A percentile compares a stretch with the other conserved stretches of the same genome.
Evolutionary conservation across 2,113 vertebrate genomes (phyloP).

Genomic region (Suricata suricatta): DNA sequence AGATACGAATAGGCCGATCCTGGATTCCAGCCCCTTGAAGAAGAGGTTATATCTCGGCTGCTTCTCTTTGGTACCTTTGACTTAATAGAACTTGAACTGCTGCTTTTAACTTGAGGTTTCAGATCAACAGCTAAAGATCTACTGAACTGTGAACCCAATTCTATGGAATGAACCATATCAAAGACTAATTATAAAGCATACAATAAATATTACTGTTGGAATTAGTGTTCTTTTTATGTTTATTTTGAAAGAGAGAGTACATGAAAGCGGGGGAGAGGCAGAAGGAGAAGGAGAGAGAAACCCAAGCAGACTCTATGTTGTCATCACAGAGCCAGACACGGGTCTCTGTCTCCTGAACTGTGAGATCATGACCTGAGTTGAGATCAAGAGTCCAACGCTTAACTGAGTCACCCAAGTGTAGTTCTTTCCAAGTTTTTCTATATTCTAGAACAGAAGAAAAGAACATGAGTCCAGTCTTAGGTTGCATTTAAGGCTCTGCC

Average conservation of each 20-base stretch:
- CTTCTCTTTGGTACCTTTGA: not conserved
- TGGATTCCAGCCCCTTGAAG: not conserved
- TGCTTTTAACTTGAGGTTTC: not conserved
- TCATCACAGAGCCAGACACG: no score
- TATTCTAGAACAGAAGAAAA: not conserved
- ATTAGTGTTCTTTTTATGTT: not conserved
- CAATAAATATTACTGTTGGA: not conserved
- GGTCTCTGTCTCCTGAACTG: no score
- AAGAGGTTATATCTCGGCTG: not conserved
- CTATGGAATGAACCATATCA: not conserved
- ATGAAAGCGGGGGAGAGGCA: no score
- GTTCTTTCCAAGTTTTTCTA: not conserved
- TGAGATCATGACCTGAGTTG: no score
- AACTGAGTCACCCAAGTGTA: not conserved
- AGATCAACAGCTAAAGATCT: not conserved
- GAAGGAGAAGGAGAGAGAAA: no score
- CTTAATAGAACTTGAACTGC: not conserved
- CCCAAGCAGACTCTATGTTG: no score
- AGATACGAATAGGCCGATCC: not conserved
- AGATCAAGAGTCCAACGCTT: no score
- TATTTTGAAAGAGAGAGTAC: no score
- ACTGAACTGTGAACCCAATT: not conserved
- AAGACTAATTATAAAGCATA: not conserved
- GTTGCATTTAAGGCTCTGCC: not conserved
- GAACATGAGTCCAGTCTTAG: not conserved